Evolutionary conservation across 2,797 vertebrate species (phyloP), one percentile per base, ranked within the genome.

Genomic region (Takifugu rubripes): DNA sequence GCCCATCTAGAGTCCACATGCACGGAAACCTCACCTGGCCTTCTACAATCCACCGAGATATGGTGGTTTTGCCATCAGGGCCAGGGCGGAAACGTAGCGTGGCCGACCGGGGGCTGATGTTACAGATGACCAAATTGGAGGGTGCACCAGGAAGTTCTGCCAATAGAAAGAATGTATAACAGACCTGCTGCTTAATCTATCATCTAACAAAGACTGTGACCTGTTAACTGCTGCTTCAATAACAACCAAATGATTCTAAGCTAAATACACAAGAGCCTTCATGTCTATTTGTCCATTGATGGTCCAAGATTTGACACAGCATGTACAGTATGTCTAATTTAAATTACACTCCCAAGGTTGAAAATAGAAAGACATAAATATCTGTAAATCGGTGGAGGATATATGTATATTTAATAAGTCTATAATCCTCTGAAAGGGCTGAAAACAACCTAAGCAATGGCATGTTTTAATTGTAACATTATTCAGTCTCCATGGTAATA

Each of bases 41-140:
- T 74, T 98, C 94, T 0, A 95, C 92, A 46, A 96, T 91, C 96
- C 96, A 98, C 56, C 88, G 93, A 48, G 89, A 96, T 78, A 96
- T 92, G 61, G 92, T 85, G 0, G 96, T 97, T 89, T 96, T 98
- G 42, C 96, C 96, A 0, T 98, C 93, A 0, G 93, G 88, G 1
- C 96, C 96, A 0, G 93, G 94, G 2, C 92, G 93, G 88, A 96
- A 98, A 40, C 93, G 92, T 1, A 98, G 89, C 0, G 92, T 95
- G 59, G 93, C 94, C 0, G 95, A 94, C 33, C 94, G 93, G 46
- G 96, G 95, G 79, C 96, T 97, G 78, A 98, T 98, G 88, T 98
- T 98, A 75, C 95, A 95, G 71, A 98, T 97, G 72, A 97, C 93
- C 57, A 98, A 86, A 75, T 97, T 95, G 61, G 94, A 93, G 0